phyloP scores from a whole-genome alignment of 2,113 vertebrate species.

The Gavialis gangeticus region DNA sequence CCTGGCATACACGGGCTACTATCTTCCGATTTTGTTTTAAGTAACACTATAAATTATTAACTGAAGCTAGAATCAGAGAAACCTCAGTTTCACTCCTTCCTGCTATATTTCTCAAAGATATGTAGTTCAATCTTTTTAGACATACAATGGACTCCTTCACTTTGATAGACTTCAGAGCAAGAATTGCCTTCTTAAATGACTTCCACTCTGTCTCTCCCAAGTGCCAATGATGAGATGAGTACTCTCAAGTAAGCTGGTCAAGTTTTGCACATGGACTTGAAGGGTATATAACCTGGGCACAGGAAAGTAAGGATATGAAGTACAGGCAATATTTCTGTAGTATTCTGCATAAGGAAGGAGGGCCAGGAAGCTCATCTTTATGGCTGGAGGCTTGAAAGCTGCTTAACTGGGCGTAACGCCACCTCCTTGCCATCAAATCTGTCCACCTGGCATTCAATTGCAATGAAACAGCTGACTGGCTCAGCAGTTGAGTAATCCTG shows the following conservation, averaged over 20 bases:
- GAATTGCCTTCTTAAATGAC: not conserved
- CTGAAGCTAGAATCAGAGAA: not conserved
- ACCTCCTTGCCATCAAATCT: slow-evolving; percentile 81
- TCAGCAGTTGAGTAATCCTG: slow-evolving; percentile 72
- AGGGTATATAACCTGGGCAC: slow-evolving; percentile 60
- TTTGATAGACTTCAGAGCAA: not conserved
- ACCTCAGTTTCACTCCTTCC: not conserved
- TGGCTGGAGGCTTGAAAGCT: slow-evolving; percentile 80
- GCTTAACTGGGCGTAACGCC: slow-evolving; percentile 80
- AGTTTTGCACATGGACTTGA: slow-evolving; percentile 18
- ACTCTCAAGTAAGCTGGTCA: slow-evolving; percentile 49
- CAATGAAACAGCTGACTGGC: slow-evolving; percentile 79
- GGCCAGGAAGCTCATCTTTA: slow-evolving; percentile 76
- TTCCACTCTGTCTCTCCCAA: slow-evolving; percentile 28
- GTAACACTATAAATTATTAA: not conserved
- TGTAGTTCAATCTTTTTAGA: not conserved
- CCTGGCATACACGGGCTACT: not conserved
- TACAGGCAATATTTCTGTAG: slow-evolving; percentile 75
- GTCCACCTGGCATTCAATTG: slow-evolving; percentile 80
- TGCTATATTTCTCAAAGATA: not conserved
- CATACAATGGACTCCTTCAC: not conserved
- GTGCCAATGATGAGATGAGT: slow-evolving; percentile 41
- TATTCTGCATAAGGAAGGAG: slow-evolving; percentile 65
- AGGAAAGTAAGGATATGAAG: slow-evolving; percentile 65
- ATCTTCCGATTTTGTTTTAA: not conserved